Evolutionary conservation across 2,888 invertebrate genomes (phyloP), one percentile per base, ranked within the genome.

Genomic region (Fissipunctia ypsillon): DNA sequence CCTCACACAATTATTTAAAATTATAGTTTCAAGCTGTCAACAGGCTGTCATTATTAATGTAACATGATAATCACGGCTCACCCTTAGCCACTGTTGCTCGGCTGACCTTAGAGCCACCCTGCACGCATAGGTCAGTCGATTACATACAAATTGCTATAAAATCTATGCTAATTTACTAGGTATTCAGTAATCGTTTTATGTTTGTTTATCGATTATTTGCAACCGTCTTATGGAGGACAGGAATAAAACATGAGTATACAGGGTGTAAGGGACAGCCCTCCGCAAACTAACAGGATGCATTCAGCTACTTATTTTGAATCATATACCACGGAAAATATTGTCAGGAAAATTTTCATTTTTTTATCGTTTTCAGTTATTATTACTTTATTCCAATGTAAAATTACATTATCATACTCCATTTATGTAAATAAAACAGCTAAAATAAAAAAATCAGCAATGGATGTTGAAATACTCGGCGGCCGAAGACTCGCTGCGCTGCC

Each of bases 121-220:
- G 72, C 80, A 80, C 65, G 72, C 73, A 77, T 22, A 56, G 63
- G 19, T 57, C 28, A 28, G 1, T 5, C 31, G 45, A 75, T 79
- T 69, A 66, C 50, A 19, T 50, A 43, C 45, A 57, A 70, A 63
- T 80, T 70, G 35, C 57, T 43, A 41, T 54, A 48, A 41, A 68
- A 67, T 64, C 52, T 73, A 57, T 73, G 52, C 28, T 79, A 79
- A 74, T 68, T n/a, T 43, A 41, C 45, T 12, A 16, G 9, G 7
- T 14, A 31, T 38, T 45, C 38, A 16, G 10, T 14, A 38, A 22
- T 25, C 52, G n/a, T 38, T 52, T 45, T 45, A 7, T 22, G 16
- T 76, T 45, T 38, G 45, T 56, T 9, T 22, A 41, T 31, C 9
- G 22, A 59, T 52, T 50, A 73, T 43, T 63, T 31, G 48, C n/a